Evolutionary conservation across 2,888 invertebrate species (phyloP), one percentile per base, ranked within the genome.

Genomic region (Odontocerum albicorne): DNA sequence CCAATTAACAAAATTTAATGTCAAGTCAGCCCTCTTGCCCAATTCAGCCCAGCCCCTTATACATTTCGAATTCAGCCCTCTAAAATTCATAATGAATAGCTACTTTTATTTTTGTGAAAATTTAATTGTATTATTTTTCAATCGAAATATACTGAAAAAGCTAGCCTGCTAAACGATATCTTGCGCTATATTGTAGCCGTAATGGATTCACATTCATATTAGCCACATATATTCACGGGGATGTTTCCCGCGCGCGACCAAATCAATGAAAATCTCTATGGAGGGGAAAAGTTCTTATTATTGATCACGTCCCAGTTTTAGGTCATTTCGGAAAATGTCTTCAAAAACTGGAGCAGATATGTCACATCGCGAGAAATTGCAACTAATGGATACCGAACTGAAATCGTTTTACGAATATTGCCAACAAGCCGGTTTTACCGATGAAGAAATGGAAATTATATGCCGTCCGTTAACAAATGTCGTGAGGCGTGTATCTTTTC

Each of bases 381-480:
- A 80, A 63, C 68, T 80, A 64, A 74, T 84, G 60, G 81, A 83
- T 66, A 76, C 77, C 0, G 84, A 85, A 70, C 72, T 84, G 63
- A 77, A 80, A 70, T 79, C 81, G 13, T 81, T 84, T 65, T 79
- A 79, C 62, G 82, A 85, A 64, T 84, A 83, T 66, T 84, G 86
- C 64, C 83, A 83, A 64, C 83, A 84, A 66, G 82, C 82, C 47
- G 84, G 85, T 1, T 83, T 86, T 65, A 81, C 81, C 51, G 80
- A 84, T 52, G 81, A 83, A 62, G 86, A 87, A 67, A 84, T 87
- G 80, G 80, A 82, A 64, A 74, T 81, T 46, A 83, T 87, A 62
- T 85, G 85, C 65, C 79, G 82, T 32, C 86, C 86, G 3, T 68
- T 86, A 62, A 79, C 81, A 4, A 77, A 77, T 50, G 78, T 82